These are phyloP conservation scores for Asobara japonica DNA, from an alignment of 1,140 invertebrate species.

Conservation along the genomic window DNA sequence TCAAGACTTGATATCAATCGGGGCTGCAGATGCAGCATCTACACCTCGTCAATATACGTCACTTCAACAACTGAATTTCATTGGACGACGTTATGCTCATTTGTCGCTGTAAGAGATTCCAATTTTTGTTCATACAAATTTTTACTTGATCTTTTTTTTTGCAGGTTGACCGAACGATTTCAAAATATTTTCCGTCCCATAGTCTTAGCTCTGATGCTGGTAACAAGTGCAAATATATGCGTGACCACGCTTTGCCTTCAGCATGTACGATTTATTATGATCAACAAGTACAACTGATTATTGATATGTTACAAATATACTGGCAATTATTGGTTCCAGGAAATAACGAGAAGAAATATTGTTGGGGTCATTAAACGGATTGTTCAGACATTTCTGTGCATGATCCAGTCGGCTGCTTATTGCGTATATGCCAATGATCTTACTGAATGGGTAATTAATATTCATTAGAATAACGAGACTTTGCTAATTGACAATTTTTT, in stretches of 20 bases:
- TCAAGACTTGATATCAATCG: background rate
- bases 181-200: background rate
- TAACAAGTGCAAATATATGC: background rate
- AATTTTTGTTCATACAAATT: background rate
- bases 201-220: background rate
- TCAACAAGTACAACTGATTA: background rate
- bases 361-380: background rate
- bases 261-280: background rate
- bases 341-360: background rate
- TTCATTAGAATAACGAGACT: no score
- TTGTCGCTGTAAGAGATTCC: background rate
- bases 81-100: background rate
- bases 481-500: background rate
- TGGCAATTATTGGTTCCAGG: background rate
- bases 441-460: background rate
- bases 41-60: background rate
- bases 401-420: background rate
- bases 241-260: background rate
- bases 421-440: constrained; percentile 2
- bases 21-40: background rate
- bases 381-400: background rate
- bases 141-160: background rate
- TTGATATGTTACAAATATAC: background rate
- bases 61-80: background rate
- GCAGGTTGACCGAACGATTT: background rate